Evolutionary conservation across 2,797 vertebrate genomes (phyloP).

Genomic region (Enteromius anoplus): DNA sequence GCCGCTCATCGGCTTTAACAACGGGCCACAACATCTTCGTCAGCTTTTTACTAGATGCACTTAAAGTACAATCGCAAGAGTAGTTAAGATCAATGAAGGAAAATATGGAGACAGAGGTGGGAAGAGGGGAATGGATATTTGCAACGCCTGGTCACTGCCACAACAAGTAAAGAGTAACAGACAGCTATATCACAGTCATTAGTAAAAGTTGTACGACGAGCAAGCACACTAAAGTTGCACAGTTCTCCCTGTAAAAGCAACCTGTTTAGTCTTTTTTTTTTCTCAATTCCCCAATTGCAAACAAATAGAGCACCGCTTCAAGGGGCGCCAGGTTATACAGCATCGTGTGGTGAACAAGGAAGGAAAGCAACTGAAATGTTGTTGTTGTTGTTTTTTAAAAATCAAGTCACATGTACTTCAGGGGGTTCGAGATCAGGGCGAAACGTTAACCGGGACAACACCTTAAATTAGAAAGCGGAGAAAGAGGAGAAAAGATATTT

Average conservation of each 20-base stretch:
- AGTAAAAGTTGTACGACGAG: slow-evolving; percentile 83
- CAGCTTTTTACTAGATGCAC: slow-evolving; percentile 80
- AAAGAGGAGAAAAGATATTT: slow-evolving; percentile 60
- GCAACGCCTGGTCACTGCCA: slow-evolving; percentile 75
- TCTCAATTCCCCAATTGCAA: slow-evolving; percentile 57
- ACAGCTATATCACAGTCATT: slow-evolving; percentile 83
- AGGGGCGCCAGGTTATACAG: background rate
- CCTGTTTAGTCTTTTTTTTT: slow-evolving; percentile 53
- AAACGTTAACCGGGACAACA: slow-evolving; percentile 66
- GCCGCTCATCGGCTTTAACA: slow-evolving; percentile 76
- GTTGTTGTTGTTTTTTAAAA: too few relatives aligned
- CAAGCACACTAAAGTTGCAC: slow-evolving; percentile 78
- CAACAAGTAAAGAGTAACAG: slow-evolving; percentile 80
- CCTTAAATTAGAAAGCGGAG: slow-evolving; percentile 65
- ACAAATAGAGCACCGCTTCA: slow-evolving; percentile 66
- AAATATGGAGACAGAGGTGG: slow-evolving; percentile 59
- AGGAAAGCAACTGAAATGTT: slow-evolving; percentile 38
- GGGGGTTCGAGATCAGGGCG: slow-evolving; percentile 65
- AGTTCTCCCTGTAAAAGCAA: slow-evolving; percentile 69
- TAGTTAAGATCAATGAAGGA: slow-evolving; percentile 72
- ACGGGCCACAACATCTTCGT: slow-evolving; percentile 74
- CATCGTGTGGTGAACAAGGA: slow-evolving; percentile 55
- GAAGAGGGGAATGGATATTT: slow-evolving; percentile 68
- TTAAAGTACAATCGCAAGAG: slow-evolving; percentile 84
- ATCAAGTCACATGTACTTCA: slow-evolving; percentile 18